phyloP scores from a whole-genome alignment of 1,140 invertebrate species.

The Pseudomyrmex dendroicus region DNA sequence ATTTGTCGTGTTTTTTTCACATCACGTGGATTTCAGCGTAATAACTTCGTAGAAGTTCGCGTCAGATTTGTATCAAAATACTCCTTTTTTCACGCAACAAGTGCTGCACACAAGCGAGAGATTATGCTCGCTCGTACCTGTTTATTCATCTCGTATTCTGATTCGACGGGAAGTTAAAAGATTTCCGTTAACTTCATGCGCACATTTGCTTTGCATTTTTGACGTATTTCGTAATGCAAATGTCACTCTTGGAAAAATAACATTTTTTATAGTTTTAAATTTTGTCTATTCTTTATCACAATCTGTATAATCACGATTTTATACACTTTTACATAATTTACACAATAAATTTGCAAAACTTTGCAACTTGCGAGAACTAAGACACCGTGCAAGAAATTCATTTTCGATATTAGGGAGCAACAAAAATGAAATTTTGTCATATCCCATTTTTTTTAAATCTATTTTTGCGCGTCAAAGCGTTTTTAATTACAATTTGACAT shows the following conservation, averaged over 20 bases:
- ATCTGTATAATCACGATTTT: too few relatives aligned
- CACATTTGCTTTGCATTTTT: too few relatives aligned
- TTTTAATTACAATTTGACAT: conserved; percentile 33
- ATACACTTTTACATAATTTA: too few relatives aligned
- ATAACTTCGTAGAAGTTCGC: not conserved
- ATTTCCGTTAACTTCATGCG: too few relatives aligned
- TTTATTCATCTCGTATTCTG: conserved; percentile 24
- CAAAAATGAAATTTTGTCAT: too few relatives aligned
- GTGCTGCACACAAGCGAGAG: not conserved
- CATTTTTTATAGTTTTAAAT: too few relatives aligned
- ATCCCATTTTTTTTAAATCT: not conserved
- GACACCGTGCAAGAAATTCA: not conserved
- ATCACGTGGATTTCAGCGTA: not conserved
- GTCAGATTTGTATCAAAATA: conserved; percentile 9
- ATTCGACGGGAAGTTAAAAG: not conserved
- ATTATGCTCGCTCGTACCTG: conserved; percentile 28
- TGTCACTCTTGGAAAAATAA: not conserved
- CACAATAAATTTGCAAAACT: not conserved
- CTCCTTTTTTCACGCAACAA: conserved; percentile 40
- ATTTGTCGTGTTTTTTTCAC: not conserved
- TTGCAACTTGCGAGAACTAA: not conserved
- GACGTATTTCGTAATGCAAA: not conserved
- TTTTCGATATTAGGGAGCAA: not conserved
- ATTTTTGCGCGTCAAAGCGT: not conserved
- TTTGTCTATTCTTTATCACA: too few relatives aligned